phyloP scores from a whole-genome alignment of 2,113 vertebrate genomes.

The Gorilla gorilla region DNA sequence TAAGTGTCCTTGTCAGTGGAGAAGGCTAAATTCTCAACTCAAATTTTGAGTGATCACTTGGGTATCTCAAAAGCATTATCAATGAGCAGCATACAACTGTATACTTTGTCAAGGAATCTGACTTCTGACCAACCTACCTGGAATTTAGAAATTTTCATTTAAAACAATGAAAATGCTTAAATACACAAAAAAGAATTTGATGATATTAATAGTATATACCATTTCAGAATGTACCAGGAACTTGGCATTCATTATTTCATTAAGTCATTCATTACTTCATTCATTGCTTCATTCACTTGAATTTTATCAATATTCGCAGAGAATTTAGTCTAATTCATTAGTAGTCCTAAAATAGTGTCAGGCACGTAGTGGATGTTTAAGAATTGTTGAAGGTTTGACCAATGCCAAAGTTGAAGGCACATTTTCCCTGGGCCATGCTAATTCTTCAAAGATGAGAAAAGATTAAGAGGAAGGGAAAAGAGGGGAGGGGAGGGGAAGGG shows the following conservation, averaged over 20 bases:
- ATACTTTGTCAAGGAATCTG: background rate
- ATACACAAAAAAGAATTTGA: background rate
- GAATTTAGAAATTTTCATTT: background rate
- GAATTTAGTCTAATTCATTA: background rate
- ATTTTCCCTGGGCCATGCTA: background rate
- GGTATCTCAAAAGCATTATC: background rate
- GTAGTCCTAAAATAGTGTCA: background rate
- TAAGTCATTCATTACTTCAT: background rate
- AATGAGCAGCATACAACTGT: background rate
- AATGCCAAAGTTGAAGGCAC: background rate
- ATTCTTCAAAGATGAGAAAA: background rate
- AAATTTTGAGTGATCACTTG: background rate
- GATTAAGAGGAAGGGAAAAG: background rate
- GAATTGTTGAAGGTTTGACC: background rate
- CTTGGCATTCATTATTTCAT: background rate
- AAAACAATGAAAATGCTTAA: background rate
- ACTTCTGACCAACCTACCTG: background rate
- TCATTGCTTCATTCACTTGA: background rate
- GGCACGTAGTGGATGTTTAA: background rate
- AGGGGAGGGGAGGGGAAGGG: accelerated
- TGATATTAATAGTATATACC: background rate
- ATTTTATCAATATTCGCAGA: background rate
- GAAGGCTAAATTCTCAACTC: background rate
- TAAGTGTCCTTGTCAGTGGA: background rate
- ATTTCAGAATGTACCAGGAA: background rate